Evolutionary conservation across 2,113 vertebrate species (phyloP).

Genomic region (Ophiodon elongatus): DNA sequence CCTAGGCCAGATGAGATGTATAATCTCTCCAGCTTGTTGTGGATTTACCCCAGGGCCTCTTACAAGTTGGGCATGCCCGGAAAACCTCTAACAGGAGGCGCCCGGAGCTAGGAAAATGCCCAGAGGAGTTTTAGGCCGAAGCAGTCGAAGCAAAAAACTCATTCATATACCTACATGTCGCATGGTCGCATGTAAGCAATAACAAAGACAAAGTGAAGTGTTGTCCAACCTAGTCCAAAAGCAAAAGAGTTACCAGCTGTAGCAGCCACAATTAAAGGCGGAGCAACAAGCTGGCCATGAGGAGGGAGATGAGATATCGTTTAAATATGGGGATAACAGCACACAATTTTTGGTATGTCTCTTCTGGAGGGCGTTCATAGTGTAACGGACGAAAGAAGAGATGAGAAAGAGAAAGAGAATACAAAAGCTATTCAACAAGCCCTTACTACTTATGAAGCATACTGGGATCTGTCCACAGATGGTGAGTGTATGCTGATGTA

Average conservation of each 20-base stretch:
- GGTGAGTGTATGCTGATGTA: neutral
- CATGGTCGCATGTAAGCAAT: neutral
- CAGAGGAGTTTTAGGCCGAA: too few relatives aligned
- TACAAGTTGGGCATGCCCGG: too few relatives aligned
- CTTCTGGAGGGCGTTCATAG: too few relatives aligned
- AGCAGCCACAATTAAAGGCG: neutral
- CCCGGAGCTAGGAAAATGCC: neutral
- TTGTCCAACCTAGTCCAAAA: neutral
- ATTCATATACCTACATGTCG: neutral
- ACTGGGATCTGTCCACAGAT: neutral
- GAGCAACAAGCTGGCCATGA: neutral
- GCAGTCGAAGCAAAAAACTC: too few relatives aligned
- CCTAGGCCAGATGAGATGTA: too few relatives aligned
- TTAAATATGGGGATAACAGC: neutral
- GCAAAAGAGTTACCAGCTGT: neutral
- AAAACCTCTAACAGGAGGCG: too few relatives aligned
- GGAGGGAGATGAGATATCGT: neutral
- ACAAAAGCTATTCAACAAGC: neutral
- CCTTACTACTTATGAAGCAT: neutral
- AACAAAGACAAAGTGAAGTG: neutral
- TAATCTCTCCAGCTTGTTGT: too few relatives aligned
- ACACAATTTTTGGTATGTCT: neutral
- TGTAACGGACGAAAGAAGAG: neutral
- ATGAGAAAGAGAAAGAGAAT: neutral
- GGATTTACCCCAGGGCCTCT: too few relatives aligned